A percentile compares a stretch with the other conserved stretches of the same genome.
Evolutionary conservation across 1,140 invertebrate species (phyloP).

Genomic region (Asbolus verrucosus): DNA sequence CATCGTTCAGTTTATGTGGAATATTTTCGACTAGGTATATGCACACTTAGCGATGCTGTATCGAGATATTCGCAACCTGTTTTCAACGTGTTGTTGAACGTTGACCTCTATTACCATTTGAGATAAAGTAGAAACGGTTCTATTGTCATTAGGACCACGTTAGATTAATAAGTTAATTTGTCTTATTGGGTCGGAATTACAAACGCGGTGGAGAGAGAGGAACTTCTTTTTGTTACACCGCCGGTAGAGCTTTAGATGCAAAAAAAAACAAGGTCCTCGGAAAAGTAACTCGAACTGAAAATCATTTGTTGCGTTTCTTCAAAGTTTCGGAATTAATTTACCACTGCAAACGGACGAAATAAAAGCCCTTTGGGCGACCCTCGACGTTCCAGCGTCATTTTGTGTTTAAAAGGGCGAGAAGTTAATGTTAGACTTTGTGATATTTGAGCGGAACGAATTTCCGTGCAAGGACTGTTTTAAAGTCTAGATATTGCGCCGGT

Average conservation of each 20-base stretch:
- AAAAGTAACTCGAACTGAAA: constrained; percentile 1
- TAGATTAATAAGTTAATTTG: constrained; percentile 15
- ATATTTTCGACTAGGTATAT: too few species aligned
- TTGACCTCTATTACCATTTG: neutral
- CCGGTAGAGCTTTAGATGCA: too few species aligned
- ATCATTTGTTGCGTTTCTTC: too few species aligned
- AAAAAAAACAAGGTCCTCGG: too few species aligned
- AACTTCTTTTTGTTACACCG: too few species aligned
- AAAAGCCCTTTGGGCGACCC: neutral
- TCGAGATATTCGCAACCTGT: too few species aligned
- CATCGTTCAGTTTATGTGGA: too few species aligned
- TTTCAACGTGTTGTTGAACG: too few species aligned
- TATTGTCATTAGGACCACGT: neutral
- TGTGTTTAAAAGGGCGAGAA: neutral
- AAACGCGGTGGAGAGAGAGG: neutral
- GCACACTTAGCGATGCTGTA: too few species aligned
- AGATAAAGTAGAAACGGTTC: constrained; percentile 6
- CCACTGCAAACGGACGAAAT: constrained; percentile 2
- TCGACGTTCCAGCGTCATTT: constrained; percentile 1
- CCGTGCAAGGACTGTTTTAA: neutral
- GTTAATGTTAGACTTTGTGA: neutral
- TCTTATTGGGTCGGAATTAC: neutral
- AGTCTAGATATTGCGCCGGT: neutral
- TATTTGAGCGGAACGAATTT: neutral
- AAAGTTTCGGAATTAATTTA: constrained; percentile 14